Percentiles rank a stretch among this genome's conserved stretches.
phyloP scores from a whole-genome alignment of 2,113 vertebrate genomes.

The Paramisgurnus dabryanus region DNA sequence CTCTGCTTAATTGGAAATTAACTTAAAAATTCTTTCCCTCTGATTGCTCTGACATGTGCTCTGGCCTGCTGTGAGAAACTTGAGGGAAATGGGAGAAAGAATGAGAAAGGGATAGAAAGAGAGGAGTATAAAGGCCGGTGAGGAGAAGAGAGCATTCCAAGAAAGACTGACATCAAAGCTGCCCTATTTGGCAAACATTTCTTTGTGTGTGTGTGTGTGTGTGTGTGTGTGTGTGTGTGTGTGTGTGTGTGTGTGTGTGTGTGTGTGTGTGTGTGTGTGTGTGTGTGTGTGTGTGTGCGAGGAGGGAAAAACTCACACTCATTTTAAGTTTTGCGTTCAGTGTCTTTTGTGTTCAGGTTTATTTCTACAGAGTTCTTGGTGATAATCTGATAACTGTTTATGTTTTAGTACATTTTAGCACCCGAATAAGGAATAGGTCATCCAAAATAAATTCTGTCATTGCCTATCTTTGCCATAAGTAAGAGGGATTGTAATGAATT shows the following conservation, averaged over 20 bases:
- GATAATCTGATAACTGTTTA: background rate
- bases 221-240: too few relatives aligned
- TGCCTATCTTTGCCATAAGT: too few relatives aligned
- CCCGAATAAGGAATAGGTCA: too few relatives aligned
- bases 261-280: too few relatives aligned
- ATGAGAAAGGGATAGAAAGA: conserved; percentile 36
- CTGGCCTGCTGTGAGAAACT: conserved; percentile 46
- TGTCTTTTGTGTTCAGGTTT: background rate
- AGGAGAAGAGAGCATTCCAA: conserved; percentile 49
- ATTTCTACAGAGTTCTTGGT: background rate
- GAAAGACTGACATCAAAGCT: conserved; percentile 61
- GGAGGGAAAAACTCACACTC: background rate
- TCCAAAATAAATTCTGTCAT: too few relatives aligned
- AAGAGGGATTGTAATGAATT: too few relatives aligned
- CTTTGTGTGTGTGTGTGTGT: background rate
- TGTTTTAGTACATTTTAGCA: too few relatives aligned
- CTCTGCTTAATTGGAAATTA: too few relatives aligned
- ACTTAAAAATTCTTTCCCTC: too few relatives aligned
- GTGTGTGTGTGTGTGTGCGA: conserved; percentile 9
- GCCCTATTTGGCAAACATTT: conserved; percentile 54
- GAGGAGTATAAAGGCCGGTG: conserved; percentile 39
- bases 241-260: conserved; percentile 9
- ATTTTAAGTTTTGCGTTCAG: background rate
- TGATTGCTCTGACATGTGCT: conserved; percentile 18
- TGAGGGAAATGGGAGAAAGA: conserved; percentile 13